phyloP scores from a whole-genome alignment of 2,888 invertebrate genomes.

The Teleiodes luculella region DNA sequence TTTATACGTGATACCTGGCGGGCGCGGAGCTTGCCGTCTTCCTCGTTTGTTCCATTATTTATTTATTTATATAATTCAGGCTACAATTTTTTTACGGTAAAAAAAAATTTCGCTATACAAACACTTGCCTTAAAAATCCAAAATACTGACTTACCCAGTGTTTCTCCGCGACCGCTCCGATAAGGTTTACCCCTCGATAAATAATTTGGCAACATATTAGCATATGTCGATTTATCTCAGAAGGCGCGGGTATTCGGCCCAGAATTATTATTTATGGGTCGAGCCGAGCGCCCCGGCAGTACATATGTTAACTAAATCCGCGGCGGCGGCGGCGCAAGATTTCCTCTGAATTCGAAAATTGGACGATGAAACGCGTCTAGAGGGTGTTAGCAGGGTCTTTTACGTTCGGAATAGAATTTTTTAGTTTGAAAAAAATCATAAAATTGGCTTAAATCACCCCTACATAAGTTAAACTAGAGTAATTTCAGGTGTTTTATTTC shows the following conservation, averaged over 20 bases:
- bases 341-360: neutral
- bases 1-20: too few species aligned
- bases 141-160: neutral
- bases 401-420: too few species aligned
- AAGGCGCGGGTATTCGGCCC: conserved; percentile 34
- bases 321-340: conserved; percentile 20
- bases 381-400: neutral
- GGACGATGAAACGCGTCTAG: neutral
- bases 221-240: conserved; percentile 78
- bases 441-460: too few species aligned
- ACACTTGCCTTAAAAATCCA: neutral
- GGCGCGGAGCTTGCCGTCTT: too few species aligned
- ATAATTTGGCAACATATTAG: conserved; percentile 75
- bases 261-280: conserved; percentile 74
- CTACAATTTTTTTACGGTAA: too few species aligned
- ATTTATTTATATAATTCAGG: too few species aligned
- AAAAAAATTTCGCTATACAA: too few species aligned
- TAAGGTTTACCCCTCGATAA: conserved; percentile 67
- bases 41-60: too few species aligned
- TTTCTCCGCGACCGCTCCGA: conserved; percentile 23
- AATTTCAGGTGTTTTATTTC: too few species aligned
- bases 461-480: too few species aligned
- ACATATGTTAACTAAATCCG: conserved; percentile 73
- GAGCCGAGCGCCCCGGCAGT: conserved; percentile 49
- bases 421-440: too few species aligned